phyloP scores from a whole-genome alignment of 2,113 vertebrate genomes.

The Coptodon bakossiorum region DNA sequence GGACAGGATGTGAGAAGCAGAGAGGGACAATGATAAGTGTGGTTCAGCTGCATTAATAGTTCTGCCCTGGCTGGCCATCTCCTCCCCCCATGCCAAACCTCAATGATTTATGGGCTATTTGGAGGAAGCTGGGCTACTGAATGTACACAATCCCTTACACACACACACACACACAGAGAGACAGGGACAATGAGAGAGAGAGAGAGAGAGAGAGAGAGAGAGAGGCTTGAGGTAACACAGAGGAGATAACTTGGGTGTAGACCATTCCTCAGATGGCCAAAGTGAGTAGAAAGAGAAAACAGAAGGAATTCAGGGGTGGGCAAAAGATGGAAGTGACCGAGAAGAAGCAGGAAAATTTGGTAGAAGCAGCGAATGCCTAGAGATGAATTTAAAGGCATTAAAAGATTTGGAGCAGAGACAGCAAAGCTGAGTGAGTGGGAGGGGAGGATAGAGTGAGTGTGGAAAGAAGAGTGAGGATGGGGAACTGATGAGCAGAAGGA shows the following conservation, averaged over 20 bases:
- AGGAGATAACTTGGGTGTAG: not conserved
- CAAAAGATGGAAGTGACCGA: not conserved
- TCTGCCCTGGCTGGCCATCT: constrained; percentile 36
- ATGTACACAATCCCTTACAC: constrained; percentile 47
- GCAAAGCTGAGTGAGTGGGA: not conserved
- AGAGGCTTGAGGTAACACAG: not conserved
- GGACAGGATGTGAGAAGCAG: constrained; percentile 3
- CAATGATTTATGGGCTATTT: constrained; percentile 65
- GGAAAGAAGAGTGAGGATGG: not conserved
- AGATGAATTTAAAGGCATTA: not conserved
- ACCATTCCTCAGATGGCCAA: constrained; percentile 19
- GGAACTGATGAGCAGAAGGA: not conserved
- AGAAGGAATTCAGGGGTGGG: not conserved
- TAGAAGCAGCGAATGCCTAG: not conserved
- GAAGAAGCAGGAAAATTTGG: not conserved
- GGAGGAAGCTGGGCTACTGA: constrained; percentile 45
- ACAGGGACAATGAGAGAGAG: not conserved
- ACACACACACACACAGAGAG: rapidly evolving
- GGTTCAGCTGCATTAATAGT: constrained; percentile 57
- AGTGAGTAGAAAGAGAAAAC: not conserved
- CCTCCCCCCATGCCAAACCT: constrained; percentile 14
- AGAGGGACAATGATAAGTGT: constrained; percentile 39
- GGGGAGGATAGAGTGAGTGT: not conserved
- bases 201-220: not conserved
- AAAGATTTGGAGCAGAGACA: not conserved